phyloP scores from a whole-genome alignment of 2,888 invertebrate species.

The Diaphora mendica region DNA sequence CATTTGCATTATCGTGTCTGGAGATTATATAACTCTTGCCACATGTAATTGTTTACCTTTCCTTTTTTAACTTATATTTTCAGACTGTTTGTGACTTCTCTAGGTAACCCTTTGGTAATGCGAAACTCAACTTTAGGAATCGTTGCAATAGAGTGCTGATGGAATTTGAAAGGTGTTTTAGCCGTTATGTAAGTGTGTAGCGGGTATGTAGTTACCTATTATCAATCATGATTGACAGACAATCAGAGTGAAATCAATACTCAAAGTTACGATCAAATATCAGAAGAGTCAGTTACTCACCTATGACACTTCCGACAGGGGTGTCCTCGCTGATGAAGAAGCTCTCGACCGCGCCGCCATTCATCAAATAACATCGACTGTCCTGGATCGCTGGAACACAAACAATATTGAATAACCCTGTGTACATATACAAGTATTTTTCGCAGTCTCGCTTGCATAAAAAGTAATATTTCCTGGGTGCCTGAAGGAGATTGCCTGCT shows the following conservation, averaged over 20 bases:
- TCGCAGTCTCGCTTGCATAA: not conserved
- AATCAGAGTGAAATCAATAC: not conserved
- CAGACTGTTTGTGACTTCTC: too few species aligned
- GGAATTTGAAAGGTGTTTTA: not conserved
- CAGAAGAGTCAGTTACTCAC: slow-evolving; percentile 63
- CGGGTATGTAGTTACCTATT: not conserved
- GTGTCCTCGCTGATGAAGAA: slow-evolving; percentile 96
- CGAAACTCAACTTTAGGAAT: not conserved
- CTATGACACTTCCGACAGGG: slow-evolving; percentile 92
- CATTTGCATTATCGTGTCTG: not conserved
- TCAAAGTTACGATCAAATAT: not conserved
- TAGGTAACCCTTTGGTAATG: not conserved
- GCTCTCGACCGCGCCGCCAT: slow-evolving; percentile 96
- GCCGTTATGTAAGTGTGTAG: not conserved
- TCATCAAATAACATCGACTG: slow-evolving; percentile 95
- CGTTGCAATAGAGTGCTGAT: not conserved
- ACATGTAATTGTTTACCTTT: not conserved
- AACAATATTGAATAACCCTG: not conserved
- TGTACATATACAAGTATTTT: not conserved
- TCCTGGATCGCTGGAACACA: slow-evolving; percentile 89
- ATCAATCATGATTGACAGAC: not conserved
- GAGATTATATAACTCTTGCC: not conserved
- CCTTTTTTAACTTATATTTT: not conserved
- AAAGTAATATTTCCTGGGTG: too few species aligned
- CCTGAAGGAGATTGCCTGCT: too few species aligned